Evolutionary conservation across 2,113 vertebrate species (phyloP).

Genomic region (mouse (Mus musculus)): DNA sequence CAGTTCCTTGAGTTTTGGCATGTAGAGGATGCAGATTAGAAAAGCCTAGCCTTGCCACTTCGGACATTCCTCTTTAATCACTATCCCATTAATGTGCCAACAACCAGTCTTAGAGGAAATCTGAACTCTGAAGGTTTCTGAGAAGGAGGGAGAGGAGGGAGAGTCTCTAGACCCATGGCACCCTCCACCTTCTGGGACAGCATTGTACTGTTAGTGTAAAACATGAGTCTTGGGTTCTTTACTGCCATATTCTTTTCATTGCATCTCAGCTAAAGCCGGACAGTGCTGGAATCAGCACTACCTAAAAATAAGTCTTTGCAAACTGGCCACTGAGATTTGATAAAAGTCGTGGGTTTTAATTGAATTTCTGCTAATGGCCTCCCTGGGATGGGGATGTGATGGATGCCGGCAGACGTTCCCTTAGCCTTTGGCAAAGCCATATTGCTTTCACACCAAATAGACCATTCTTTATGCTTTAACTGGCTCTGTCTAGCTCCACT

Average conservation of each 20-base stretch:
- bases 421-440: not conserved
- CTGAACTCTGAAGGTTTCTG: not conserved
- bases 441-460: not conserved
- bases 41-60: not conserved
- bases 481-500: not conserved
- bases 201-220: not conserved
- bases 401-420: not conserved
- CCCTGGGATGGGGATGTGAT: not conserved
- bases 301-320: slow-evolving; percentile 27
- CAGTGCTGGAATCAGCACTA: slow-evolving; percentile 38
- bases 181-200: accelerated
- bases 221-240: not conserved
- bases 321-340: slow-evolving; percentile 51
- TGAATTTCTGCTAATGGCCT: slow-evolving; percentile 36
- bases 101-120: no score
- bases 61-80: not conserved
- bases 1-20: accelerated
- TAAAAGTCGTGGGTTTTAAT: slow-evolving; percentile 45
- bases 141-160: not conserved
- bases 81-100: accelerated
- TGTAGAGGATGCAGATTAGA: not conserved
- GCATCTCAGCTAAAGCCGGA: not conserved
- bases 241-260: not conserved
- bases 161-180: not conserved
- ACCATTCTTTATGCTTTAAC: not conserved